A percentile compares a stretch with the other conserved stretches of the same genome.
Conservation (phyloP, 2,113 vertebrate species). For the Uria aalge region DNA sequence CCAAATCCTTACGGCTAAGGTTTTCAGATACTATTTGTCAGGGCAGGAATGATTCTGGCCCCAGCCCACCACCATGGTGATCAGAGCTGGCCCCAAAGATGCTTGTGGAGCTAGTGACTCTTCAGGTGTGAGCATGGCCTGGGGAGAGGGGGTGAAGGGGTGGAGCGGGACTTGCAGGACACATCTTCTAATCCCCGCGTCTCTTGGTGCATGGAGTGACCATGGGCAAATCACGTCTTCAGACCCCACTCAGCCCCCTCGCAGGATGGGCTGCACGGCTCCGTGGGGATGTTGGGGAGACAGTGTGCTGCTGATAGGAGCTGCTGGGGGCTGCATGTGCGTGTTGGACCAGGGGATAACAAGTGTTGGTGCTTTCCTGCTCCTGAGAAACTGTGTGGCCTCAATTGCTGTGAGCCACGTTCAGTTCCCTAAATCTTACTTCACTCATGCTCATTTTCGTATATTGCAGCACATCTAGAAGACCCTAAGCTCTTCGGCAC, state of each 20-base stretch:
- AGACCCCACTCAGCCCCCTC: not conserved
- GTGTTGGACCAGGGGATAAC: not conserved
- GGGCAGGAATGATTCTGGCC: not conserved
- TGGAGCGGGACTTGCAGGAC: not conserved
- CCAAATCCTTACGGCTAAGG: not conserved
- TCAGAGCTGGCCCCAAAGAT: not conserved
- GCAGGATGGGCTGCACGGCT: accelerated
- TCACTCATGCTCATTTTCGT: not conserved
- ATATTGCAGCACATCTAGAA: not conserved
- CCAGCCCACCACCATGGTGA: not conserved
- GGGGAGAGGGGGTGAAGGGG: not conserved
- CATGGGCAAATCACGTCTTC: not conserved
- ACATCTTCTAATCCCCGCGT: accelerated
- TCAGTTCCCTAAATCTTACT: not conserved
- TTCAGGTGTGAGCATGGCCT: accelerated
- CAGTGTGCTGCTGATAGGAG: not conserved
- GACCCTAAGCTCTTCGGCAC: not conserved
- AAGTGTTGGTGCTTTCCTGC: not conserved
- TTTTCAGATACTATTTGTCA: not conserved
- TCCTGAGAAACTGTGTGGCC: not conserved
- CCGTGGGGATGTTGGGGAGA: not conserved
- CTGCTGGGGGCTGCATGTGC: not conserved
- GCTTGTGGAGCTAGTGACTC: accelerated
- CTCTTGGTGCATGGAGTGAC: accelerated
- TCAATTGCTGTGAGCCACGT: not conserved